Evolutionary conservation across 1,140 invertebrate species (phyloP).

Genomic region (Sesamia nonagrioides): DNA sequence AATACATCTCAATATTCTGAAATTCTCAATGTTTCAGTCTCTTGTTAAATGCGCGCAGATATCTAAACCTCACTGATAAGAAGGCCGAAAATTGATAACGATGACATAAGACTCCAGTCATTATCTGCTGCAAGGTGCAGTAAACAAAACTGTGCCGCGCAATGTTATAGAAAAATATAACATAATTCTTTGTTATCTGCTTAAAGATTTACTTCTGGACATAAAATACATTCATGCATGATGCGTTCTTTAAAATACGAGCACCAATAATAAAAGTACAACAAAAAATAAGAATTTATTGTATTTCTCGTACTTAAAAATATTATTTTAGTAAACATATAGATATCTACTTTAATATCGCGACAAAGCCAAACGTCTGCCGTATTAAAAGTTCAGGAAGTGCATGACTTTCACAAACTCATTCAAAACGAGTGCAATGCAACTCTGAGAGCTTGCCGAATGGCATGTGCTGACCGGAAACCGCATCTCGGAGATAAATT

Average conservation of each 20-base stretch:
- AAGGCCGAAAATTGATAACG: slow-evolving; percentile 36
- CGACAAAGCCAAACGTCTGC: not conserved
- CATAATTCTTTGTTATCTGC: not conserved
- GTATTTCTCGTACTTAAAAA: not conserved
- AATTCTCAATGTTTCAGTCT: slow-evolving; percentile 8
- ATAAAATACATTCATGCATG: not conserved
- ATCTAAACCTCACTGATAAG: slow-evolving; percentile 25
- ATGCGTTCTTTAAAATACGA: too few relatives aligned
- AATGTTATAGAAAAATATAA: not conserved
- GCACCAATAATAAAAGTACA: not conserved
- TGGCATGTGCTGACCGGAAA: slow-evolving; percentile 66
- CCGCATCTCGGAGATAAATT: slow-evolving; percentile 66
- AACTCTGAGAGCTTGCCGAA: slow-evolving; percentile 42
- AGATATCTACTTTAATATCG: not conserved
- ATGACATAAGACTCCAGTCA: slow-evolving; percentile 27
- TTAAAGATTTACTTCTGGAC: not conserved
- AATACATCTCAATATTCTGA: not conserved
- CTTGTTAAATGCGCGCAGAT: slow-evolving; percentile 4
- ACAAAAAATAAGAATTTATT: not conserved
- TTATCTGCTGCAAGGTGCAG: slow-evolving; percentile 42
- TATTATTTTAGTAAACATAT: not conserved
- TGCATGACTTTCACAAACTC: slow-evolving; percentile 41
- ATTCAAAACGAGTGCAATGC: slow-evolving; percentile 50
- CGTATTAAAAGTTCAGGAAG: slow-evolving; percentile 13
- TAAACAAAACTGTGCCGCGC: slow-evolving; percentile 11